phyloP scores from a whole-genome alignment of 2,797 vertebrate genomes.

The Sebastes itinus region DNA sequence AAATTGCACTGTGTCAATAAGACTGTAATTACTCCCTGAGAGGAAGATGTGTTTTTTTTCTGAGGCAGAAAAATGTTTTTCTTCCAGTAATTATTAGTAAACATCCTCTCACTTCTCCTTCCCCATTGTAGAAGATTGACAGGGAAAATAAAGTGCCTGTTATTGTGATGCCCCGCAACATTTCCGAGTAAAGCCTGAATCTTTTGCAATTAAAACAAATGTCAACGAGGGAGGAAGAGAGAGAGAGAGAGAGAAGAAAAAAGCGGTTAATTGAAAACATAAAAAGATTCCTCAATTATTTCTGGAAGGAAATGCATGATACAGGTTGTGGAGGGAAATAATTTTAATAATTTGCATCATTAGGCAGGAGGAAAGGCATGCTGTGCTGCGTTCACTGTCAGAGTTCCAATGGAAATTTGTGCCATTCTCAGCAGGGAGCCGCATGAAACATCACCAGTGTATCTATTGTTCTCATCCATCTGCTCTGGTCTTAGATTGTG shows the following conservation, averaged over 20 bases:
- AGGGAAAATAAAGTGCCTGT: constrained; percentile 53
- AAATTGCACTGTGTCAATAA: constrained; percentile 26
- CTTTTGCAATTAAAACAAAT: constrained; percentile 66
- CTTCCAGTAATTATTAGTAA: constrained; percentile 69
- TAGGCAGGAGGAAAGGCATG: constrained; percentile 38
- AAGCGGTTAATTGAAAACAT: constrained; percentile 71
- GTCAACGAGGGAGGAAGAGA: constrained; percentile 26
- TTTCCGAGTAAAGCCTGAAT: constrained; percentile 48
- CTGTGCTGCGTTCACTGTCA: constrained; percentile 38
- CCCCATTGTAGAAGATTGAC: constrained; percentile 63
- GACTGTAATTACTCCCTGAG: constrained; percentile 69
- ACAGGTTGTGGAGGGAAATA: constrained; percentile 55
- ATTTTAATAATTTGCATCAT: constrained; percentile 72
- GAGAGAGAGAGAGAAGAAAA: neutral
- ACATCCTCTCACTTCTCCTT: constrained; percentile 38
- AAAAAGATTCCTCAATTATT: constrained; percentile 75
- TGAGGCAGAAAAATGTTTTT: constrained; percentile 38
- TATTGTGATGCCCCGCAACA: constrained; percentile 44
- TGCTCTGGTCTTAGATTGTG: neutral
- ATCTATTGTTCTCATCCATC: neutral
- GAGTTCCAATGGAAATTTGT: constrained; percentile 31
- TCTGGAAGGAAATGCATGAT: constrained; percentile 61
- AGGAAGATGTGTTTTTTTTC: constrained; percentile 41
- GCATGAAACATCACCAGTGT: constrained; percentile 1
- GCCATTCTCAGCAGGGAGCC: constrained; percentile 40